Evolutionary conservation across 2,888 invertebrate genomes (phyloP), one percentile per base, ranked within the genome.

Genomic region (Mayetiola destructor): DNA sequence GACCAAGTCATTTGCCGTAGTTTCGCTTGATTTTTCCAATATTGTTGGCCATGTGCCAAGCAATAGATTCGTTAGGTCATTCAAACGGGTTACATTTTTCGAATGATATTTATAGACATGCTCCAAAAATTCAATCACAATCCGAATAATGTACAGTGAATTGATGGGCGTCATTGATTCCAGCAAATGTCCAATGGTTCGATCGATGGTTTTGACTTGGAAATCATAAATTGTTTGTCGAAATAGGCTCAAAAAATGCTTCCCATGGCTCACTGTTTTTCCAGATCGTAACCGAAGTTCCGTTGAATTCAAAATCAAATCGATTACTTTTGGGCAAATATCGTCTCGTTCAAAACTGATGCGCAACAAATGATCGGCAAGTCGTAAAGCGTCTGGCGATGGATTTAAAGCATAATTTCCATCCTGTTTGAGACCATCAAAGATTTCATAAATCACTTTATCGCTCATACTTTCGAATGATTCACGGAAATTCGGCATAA

Each of bases 201-300:
- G 56, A 30, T 61, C 61, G 6, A 29, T 61, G 56, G 37, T 62
- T 62, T 23, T 61, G 61, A 58, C 9, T 55, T 61, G n/a, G 32
- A 64, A 66, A 6, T 59, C 59, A 52, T 66, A 66, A 40, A 74
- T 64, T 1, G 64, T 60, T 9, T 59, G 58, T 55, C 66, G 66
- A 36, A 69, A 73, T 2, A 59, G 61, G 37, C 64, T 63, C 18
- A 70, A 59, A 61, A 73, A 74, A 59, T 70, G 63, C 59, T 68
- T 66, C 1, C 73, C 73, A 55, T 71, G 67, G 12, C 61, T 61
- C 2, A 68, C 61, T 16, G 30, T 63, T 6, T 60, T 62, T 2
- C 58, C 59, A 18, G 64, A 58, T 36, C 56, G n/a, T 1, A 58
- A 42, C 8, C 56, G 40, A 2, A 66, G 16, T 30, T 58, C 55